phyloP scores from a whole-genome alignment of 2,113 vertebrate genomes.

The Antechinus stuartii region DNA sequence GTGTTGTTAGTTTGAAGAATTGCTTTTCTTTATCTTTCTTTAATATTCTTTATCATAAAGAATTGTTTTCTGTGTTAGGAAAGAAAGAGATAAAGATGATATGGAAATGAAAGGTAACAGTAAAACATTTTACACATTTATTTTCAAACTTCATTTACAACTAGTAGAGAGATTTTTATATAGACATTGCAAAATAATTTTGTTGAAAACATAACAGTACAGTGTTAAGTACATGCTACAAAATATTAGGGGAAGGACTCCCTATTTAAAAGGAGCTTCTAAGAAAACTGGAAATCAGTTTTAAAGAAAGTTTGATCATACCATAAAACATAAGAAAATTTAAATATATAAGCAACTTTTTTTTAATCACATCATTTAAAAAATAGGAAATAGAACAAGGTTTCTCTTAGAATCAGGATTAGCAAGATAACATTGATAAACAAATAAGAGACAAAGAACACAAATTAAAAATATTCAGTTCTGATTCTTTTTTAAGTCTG shows the following conservation, averaged over 20 bases:
- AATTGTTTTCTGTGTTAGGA: background rate
- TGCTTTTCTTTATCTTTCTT: background rate
- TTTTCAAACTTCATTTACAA: background rate
- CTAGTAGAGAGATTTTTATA: background rate
- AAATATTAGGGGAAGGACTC: background rate
- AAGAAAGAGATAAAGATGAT: background rate
- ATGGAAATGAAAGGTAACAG: background rate
- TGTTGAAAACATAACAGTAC: background rate
- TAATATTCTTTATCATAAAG: background rate
- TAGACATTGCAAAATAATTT: background rate
- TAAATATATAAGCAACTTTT: background rate
- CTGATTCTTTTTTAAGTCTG: background rate
- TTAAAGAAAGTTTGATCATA: background rate
- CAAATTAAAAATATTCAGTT: background rate
- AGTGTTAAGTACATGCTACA: background rate
- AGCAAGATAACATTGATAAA: background rate
- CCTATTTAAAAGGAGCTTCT: background rate
- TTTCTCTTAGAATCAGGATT: background rate
- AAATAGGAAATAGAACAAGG: background rate
- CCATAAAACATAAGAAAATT: background rate
- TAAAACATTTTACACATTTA: background rate
- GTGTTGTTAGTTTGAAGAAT: background rate
- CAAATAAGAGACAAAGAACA: background rate
- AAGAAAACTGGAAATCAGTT: background rate
- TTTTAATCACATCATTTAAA: background rate